Evolutionary conservation across 2,888 invertebrate genomes (phyloP).

Genomic region (Alloscopus bannaensis): DNA sequence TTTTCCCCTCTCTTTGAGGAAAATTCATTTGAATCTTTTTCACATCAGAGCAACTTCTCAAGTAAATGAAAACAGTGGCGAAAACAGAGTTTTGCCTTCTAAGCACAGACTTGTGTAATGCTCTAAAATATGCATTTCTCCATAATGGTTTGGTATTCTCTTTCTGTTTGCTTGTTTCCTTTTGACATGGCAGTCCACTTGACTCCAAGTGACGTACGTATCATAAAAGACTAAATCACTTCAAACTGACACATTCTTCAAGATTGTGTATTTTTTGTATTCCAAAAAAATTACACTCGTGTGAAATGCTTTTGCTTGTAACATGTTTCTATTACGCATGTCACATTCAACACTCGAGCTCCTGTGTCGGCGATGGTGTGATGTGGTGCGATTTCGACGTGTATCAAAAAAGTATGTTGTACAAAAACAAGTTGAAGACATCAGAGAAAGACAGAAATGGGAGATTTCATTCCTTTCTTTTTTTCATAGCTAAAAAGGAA

Average conservation of each 20-base stretch:
- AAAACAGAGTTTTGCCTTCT: neutral
- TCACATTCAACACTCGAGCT: neutral
- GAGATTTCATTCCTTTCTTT: neutral
- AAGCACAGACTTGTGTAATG: neutral
- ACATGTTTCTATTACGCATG: neutral
- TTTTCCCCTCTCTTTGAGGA: conserved; percentile 8
- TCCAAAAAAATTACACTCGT: conserved; percentile 15
- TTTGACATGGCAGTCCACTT: conserved; percentile 39
- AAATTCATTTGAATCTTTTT: conserved; percentile 18
- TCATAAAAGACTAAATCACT: conserved; percentile 42
- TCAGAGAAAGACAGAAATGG: neutral
- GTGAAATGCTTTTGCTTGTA: conserved; percentile 15
- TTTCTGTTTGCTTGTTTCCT: neutral
- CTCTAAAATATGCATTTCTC: neutral
- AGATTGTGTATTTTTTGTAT: conserved; percentile 2
- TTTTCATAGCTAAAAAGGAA: neutral
- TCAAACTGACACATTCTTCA: conserved; percentile 35
- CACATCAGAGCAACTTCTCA: no score
- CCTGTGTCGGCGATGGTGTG: neutral
- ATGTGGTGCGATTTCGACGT: neutral
- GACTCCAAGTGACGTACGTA: conserved; percentile 46
- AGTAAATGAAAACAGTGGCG: neutral
- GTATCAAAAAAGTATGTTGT: neutral
- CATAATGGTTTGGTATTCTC: neutral
- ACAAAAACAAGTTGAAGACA: neutral